Base-by-base conservation (phyloP, 2,888 invertebrate genomes). In the Nemotelus nigrinus region DNA sequence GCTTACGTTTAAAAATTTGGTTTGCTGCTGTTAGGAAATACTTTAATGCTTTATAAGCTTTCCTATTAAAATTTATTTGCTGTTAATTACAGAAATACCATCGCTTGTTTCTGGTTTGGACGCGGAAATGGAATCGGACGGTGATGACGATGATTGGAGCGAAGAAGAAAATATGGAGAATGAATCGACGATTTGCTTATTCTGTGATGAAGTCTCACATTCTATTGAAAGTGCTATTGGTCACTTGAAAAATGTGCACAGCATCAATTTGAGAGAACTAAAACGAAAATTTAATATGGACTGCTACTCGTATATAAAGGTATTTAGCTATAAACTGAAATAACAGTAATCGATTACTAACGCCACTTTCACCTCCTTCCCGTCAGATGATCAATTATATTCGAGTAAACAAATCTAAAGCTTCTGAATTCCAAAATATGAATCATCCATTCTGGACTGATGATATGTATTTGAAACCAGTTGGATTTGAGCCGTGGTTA, bases 381-480 rank as follows among this genome's bases (percentile, higher is more conserved):
- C 25, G 25, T 25, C 83, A 88, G 83, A 86, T 96, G 83, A 91
- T 96, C 1, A 96, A 96, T 87, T 96, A 91, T 83, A 92, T 96
- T 79, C 90, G 94, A 82, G 89, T 87, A 10, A 89, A 91, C 74
- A 91, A 91, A 80, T 88, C 91, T 1, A 79, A 78, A 0, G 87
- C 92, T 0, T 89, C 90, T 78, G 88, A 89, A 63, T 85, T 93
- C 63, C 88, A 90, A 81, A 86, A 87, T 4, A 85, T 90, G 25
- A 86, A 88, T 65, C 85, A 87, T 39, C 87, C 89, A 2, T 84
- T 90, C 3, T 96, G 96, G 96, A 89, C 91, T 8, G 91, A 91
- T 82, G 95, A 96, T 77, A 90, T 90, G 81, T 96, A 94, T 85
- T 88, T 96, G 78, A 93, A 92, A 84, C 95, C 96, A 0, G 89